phyloP scores from a whole-genome alignment of 2,113 vertebrate genomes.

The Zosterops hypoxanthus region DNA sequence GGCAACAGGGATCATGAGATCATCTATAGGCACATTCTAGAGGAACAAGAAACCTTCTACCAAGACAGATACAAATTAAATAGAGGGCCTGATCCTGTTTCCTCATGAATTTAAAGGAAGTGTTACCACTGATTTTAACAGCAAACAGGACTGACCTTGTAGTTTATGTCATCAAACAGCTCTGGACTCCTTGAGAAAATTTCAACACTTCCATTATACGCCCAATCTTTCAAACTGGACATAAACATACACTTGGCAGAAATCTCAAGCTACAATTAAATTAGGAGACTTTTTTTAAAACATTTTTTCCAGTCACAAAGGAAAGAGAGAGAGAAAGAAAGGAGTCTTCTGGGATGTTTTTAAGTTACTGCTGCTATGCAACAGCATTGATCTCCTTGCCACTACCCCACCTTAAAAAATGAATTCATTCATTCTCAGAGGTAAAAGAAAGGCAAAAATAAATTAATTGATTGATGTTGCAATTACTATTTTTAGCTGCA shows the following conservation, averaged over 20 bases:
- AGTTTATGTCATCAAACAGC: neutral
- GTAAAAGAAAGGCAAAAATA: neutral
- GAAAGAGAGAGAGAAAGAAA: neutral
- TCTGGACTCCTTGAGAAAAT: neutral
- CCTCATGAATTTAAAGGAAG: neutral
- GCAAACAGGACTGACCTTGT: neutral
- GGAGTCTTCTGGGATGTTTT: neutral
- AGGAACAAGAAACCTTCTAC: conserved; percentile 1
- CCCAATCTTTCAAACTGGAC: conserved; percentile 26
- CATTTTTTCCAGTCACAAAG: neutral
- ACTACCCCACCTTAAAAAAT: neutral
- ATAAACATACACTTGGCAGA: conserved; percentile 54
- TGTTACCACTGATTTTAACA: conserved; percentile 6
- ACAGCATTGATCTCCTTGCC: neutral
- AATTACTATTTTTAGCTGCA: neutral
- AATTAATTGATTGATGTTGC: neutral
- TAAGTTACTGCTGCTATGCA: neutral
- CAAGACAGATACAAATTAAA: conserved; percentile 28
- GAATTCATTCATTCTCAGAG: neutral
- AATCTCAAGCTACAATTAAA: neutral
- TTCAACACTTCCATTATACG: conserved; percentile 3
- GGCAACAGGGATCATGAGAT: conserved; percentile 41
- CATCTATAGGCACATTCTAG: neutral
- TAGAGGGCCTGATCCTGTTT: neutral
- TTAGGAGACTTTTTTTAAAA: neutral